Percentiles rank a stretch among this genome's conserved stretches.
phyloP scores from a whole-genome alignment of 92 coral and sea anemone species.

The Bergia sp. region DNA sequence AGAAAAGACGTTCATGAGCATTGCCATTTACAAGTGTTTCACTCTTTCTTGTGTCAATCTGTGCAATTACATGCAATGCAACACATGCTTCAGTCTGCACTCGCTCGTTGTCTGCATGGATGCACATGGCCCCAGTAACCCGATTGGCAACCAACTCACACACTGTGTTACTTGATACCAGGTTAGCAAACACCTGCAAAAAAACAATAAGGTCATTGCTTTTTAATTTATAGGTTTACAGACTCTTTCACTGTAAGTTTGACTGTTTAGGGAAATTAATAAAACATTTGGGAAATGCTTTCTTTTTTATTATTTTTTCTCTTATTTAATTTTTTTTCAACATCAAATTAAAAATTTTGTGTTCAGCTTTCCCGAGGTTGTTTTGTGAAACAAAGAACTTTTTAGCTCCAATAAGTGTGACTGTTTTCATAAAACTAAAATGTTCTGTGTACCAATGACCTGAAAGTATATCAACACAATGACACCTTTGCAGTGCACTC shows the following conservation, averaged over 20 bases:
- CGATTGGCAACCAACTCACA: conserved; percentile 58
- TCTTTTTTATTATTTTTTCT: no score
- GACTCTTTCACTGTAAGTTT: neutral
- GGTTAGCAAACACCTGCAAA: conserved; percentile 33
- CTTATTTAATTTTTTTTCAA: no score
- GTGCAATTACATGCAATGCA: conserved; percentile 77
- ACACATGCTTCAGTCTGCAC: conserved; percentile 87
- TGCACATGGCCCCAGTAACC: conserved; percentile 73
- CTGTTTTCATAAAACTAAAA: neutral
- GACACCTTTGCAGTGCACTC: no score
- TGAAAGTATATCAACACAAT: no score
- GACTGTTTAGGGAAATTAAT: no score
- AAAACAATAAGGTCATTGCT: neutral
- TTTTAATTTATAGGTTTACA: no score
- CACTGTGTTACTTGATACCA: conserved; percentile 49
- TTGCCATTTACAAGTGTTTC: conserved; percentile 71
- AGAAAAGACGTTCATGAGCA: conserved; percentile 85
- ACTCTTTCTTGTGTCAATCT: conserved; percentile 70
- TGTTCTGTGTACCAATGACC: no score
- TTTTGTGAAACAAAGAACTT: neutral
- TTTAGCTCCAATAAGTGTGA: neutral
- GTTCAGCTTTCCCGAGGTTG: neutral
- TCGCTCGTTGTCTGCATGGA: conserved; percentile 59
- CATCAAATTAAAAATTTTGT: no score
- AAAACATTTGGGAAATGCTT: no score